These are phyloP conservation scores for Ditylenchus dipsaci DNA, from an alignment of 1,140 invertebrate genomes.

Conservation along the genomic window DNA sequence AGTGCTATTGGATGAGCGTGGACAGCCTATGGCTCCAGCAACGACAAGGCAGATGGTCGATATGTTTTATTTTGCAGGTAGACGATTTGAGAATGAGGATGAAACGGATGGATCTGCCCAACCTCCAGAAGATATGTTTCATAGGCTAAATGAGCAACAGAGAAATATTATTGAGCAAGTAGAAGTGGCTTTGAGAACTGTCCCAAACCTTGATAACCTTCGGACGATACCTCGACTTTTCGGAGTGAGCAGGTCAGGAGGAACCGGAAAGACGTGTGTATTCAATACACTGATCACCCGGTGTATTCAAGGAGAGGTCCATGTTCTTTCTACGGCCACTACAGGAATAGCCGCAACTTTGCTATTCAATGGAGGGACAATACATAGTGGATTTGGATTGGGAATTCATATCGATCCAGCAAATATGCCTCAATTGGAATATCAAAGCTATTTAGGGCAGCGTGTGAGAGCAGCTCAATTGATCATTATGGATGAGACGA, in stretches of 20 bases:
- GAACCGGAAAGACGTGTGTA: neutral
- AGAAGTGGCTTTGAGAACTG: neutral
- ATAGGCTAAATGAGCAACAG: neutral
- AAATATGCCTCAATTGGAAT: slow-evolving; percentile 2
- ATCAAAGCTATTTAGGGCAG: slow-evolving; percentile 5
- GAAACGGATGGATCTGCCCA: neutral
- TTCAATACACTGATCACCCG: neutral
- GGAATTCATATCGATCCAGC: neutral
- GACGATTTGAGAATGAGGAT: neutral
- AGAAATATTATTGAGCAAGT: too few species aligned
- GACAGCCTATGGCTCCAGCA: neutral
- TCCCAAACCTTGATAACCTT: neutral
- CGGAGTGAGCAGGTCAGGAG: neutral
- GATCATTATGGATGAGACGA: slow-evolving; percentile 27
- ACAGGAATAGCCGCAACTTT: too few species aligned
- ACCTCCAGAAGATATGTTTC: neutral
- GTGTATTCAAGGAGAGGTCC: neutral
- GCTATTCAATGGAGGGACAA: neutral
- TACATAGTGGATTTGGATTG: too few species aligned
- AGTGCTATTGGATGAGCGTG: neutral
- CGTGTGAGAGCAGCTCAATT: slow-evolving; percentile 9
- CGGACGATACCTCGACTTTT: neutral
- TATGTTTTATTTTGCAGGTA: neutral
- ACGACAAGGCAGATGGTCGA: neutral
- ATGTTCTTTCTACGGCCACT: slow-evolving; percentile 11